Base-by-base conservation (phyloP, 2,113 vertebrate genomes). In the Chamaetylas fuelleborni region DNA sequence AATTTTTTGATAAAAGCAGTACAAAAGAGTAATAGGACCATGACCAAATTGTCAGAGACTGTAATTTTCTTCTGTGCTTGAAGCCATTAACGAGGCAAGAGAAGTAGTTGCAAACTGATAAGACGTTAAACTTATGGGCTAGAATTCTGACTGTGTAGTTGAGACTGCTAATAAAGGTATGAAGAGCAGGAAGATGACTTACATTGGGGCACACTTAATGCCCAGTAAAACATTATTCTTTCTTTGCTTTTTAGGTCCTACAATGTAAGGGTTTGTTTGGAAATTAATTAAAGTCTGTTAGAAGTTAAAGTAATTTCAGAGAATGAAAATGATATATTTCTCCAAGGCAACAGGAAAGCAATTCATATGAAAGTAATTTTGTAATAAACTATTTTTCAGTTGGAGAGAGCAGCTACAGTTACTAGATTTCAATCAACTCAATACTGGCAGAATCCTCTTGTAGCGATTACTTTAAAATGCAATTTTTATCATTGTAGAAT, bases 201-300 rank as follows among this genome's bases (percentile, higher is more conserved):
- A 19, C 5, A 0, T 26, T n/a, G 34, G 12, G 56, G 8, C 20
- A 58, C 38, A 38, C 24, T 81, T 83, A 48, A 45, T 20, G 12
- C 11, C 28, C 28, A 15, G 9, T n/a, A 51, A 57, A 12, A 60
- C 12, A 36, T 82, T 86, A 80, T 83, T 86, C 34, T 81, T 70
- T 29, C 60, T 76, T 66, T 74, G 5, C 19, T 66, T 53, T 18
- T 66, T 53, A 76, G 13, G 5, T 82, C 3, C 29, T 53, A 14
- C 9, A 65, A 0, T 28, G 13, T 69, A 92, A 72, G 11, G 1
- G 5, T 61, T 74, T 81, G 6, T 72, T 91, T 51, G 38, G 61
- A 87, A 94, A 91, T 66, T 66, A 94, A 94, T 86, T 90, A 58
- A 95, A 70, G 18, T 87, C 31, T 91, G 24, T 69, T 91, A 82